Evolutionary conservation across 2,888 invertebrate genomes (phyloP).

Genomic region (Gasteruption jaculator): DNA sequence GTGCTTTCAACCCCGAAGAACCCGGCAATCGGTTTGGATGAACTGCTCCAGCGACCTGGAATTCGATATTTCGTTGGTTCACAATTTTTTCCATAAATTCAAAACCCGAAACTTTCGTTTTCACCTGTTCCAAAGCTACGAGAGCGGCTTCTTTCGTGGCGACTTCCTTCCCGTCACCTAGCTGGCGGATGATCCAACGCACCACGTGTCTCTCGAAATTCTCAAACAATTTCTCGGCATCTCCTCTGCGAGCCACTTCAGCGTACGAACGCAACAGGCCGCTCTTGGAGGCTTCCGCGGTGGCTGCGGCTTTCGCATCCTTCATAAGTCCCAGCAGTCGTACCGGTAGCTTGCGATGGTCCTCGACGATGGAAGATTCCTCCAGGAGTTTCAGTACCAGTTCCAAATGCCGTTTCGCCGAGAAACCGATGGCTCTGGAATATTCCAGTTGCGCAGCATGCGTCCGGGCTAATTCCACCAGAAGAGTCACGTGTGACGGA

Average conservation of each 20-base stretch:
- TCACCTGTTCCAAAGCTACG: conserved; percentile 41
- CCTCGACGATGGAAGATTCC: conserved; percentile 34
- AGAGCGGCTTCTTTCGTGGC: conserved; percentile 39
- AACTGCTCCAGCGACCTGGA: conserved; percentile 35
- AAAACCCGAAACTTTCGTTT: too few species aligned
- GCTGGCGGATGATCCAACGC: conserved; percentile 40
- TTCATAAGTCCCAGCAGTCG: conserved; percentile 38
- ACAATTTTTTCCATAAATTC: too few species aligned
- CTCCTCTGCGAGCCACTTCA: conserved; percentile 35
- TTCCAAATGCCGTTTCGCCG: conserved; percentile 35
- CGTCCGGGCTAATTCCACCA: conserved; percentile 32
- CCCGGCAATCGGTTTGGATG: conserved; percentile 33
- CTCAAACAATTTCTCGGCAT: conserved; percentile 29
- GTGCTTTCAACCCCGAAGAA: conserved; percentile 31
- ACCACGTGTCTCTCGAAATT: conserved; percentile 34
- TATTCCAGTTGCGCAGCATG: conserved; percentile 31
- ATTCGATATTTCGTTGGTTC: conserved; percentile 5
- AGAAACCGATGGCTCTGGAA: conserved; percentile 39
- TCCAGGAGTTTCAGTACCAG: conserved; percentile 36
- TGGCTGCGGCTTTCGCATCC: conserved; percentile 40
- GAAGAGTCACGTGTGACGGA: conserved; percentile 29
- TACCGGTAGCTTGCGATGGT: conserved; percentile 36
- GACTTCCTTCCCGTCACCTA: conserved; percentile 38
- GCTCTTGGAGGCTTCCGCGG: conserved; percentile 39
- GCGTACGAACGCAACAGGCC: conserved; percentile 39